Conservation (phyloP, 30 jellyfish, hydroid and myxozoan genomes). For the Sanderia malayensis region DNA sequence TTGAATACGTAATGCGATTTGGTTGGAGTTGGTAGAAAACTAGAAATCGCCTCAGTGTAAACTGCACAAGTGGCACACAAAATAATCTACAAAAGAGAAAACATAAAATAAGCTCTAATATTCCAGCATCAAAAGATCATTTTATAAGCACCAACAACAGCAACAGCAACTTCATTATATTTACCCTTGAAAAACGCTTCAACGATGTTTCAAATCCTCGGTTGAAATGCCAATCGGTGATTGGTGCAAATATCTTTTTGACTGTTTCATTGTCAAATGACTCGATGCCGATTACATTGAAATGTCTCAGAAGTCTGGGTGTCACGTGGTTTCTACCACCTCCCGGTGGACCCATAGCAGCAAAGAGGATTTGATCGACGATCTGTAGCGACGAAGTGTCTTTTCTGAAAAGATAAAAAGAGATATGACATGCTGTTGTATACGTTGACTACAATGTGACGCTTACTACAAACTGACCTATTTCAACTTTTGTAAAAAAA, state of each 20-base stretch:
- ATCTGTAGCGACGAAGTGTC: slow-evolving; percentile 45
- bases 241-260: slow-evolving; percentile 53
- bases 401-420: slow-evolving; percentile 23
- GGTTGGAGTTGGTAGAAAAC: slow-evolving; percentile 60
- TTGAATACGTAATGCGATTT: slow-evolving; percentile 58
- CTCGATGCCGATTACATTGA: slow-evolving; percentile 53
- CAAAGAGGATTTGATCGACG: slow-evolving; percentile 49
- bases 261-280: slow-evolving; percentile 52
- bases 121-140: too few species aligned
- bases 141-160: too few species aligned
- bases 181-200: slow-evolving; percentile 60
- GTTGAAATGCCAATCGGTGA: slow-evolving; percentile 58
- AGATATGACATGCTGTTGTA: too few species aligned
- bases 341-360: slow-evolving; percentile 71
- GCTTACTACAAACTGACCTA: too few species aligned
- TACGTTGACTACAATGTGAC: too few species aligned
- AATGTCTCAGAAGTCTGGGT: slow-evolving; percentile 57
- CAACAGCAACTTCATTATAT: too few species aligned
- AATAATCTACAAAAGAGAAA: slow-evolving; percentile 30
- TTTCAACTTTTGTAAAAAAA: too few species aligned
- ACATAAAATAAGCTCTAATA: too few species aligned
- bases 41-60: slow-evolving; percentile 46
- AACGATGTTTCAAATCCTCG: slow-evolving; percentile 55
- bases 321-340: slow-evolving; percentile 77
- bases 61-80: slow-evolving; percentile 52